Evolutionary conservation across 2,113 vertebrate species (phyloP).

Genomic region (Caloenas nicobarica): DNA sequence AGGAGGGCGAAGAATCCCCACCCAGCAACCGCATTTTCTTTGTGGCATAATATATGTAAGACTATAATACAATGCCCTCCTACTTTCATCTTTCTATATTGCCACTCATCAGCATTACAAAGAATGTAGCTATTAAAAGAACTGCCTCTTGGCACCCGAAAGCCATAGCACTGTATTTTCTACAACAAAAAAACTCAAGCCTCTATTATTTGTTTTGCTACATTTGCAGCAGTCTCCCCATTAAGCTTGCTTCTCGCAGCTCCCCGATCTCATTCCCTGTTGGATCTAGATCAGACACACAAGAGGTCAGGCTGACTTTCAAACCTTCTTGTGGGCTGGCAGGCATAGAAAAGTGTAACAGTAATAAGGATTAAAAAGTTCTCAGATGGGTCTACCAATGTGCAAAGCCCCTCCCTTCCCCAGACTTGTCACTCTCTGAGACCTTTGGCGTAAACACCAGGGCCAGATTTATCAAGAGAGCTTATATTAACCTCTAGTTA

Average conservation of each 20-base stretch:
- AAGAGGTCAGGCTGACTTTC: conserved; percentile 69
- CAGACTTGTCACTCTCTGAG: neutral
- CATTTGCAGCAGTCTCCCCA: conserved; percentile 50
- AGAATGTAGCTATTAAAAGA: conserved; percentile 65
- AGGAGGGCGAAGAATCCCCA: conserved; percentile 45
- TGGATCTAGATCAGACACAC: conserved; percentile 65
- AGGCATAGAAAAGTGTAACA: conserved; percentile 37
- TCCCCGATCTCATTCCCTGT: conserved; percentile 60
- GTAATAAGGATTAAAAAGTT: conserved; percentile 50
- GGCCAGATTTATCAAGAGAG: neutral
- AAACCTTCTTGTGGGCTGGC: conserved; percentile 46
- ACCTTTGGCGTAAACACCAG: neutral
- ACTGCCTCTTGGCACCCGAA: conserved; percentile 55
- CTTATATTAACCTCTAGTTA: neutral
- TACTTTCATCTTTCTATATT: conserved; percentile 72
- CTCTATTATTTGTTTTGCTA: conserved; percentile 66
- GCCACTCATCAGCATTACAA: conserved; percentile 68
- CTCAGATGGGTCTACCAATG: conserved; percentile 23
- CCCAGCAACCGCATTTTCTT: conserved; percentile 58
- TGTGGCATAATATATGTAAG: conserved; percentile 65
- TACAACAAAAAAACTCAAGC: conserved; percentile 45
- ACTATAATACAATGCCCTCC: conserved; percentile 65
- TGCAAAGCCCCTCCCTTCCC: neutral
- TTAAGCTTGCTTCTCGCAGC: conserved; percentile 63
- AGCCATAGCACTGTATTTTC: conserved; percentile 58